A percentile compares a stretch with the other conserved stretches of the same genome.
Conservation (phyloP, 2,888 invertebrate genomes). For the Ryuthela nishihirai region DNA sequence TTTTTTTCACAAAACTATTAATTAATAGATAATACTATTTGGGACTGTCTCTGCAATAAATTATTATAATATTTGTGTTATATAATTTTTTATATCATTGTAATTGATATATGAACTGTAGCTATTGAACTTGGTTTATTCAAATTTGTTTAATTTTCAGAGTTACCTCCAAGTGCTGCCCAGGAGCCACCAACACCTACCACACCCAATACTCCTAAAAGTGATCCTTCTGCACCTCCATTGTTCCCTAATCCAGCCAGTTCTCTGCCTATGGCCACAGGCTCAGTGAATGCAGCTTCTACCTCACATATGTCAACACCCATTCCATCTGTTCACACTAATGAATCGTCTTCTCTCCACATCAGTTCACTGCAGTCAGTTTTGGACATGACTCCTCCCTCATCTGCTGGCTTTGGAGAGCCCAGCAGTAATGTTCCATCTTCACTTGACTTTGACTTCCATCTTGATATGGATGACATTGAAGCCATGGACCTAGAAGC, state of each 20-base stretch:
- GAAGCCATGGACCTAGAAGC: slow-evolving; percentile 58
- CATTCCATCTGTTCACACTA: too few relatives aligned
- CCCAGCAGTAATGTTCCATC: slow-evolving; percentile 25
- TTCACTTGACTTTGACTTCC: slow-evolving; percentile 60
- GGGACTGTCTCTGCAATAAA: too few relatives aligned
- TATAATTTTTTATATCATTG: too few relatives aligned
- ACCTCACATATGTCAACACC: too few relatives aligned
- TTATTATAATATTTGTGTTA: too few relatives aligned
- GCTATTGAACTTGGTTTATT: too few relatives aligned
- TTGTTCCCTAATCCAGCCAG: slow-evolving; percentile 46
- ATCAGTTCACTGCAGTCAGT: slow-evolving; percentile 25
- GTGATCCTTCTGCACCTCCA: slow-evolving; percentile 17
- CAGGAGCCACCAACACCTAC: slow-evolving; percentile 63
- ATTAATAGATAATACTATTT: too few relatives aligned
- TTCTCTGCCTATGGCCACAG: slow-evolving; percentile 43
- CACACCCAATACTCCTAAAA: slow-evolving; percentile 48
- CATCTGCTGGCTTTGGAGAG: slow-evolving; percentile 19
- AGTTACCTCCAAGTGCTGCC: slow-evolving; percentile 82
- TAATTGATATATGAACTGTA: too few relatives aligned
- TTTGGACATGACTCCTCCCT: slow-evolving; percentile 26
- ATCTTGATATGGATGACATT: slow-evolving; percentile 60
- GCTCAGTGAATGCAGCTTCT: too few relatives aligned
- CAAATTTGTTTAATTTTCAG: slow-evolving; percentile 53
- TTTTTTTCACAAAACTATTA: too few relatives aligned
- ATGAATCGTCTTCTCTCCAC: too few relatives aligned